These are phyloP conservation scores for Luscinia megarhynchos DNA, from an alignment of 2,797 vertebrate species.

Conservation along the genomic window DNA sequence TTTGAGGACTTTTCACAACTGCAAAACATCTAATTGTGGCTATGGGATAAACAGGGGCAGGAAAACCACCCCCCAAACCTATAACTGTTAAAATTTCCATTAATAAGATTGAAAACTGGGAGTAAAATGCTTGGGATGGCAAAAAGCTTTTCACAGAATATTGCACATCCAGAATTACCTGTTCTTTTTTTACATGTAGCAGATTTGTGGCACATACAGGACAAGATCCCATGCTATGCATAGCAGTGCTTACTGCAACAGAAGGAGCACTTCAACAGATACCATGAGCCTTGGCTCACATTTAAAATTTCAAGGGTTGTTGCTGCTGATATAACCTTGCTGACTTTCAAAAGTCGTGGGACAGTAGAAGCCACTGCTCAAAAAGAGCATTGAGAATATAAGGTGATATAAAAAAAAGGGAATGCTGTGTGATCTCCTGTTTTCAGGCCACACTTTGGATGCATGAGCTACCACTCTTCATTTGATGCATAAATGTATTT, in stretches of 20 bases:
- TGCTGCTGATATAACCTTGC: background rate
- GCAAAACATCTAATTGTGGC: background rate
- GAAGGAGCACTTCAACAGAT: background rate
- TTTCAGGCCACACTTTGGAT: background rate
- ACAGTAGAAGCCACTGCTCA: background rate
- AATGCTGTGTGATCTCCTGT: background rate
- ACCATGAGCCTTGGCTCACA: background rate
- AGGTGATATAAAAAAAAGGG: background rate
- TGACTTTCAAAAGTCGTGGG: background rate
- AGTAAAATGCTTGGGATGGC: background rate
- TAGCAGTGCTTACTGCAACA: background rate
- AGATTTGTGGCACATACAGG: background rate
- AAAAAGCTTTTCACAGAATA: background rate
- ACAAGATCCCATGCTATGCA: background rate
- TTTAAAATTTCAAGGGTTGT: background rate
- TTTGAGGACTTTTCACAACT: slow-evolving; percentile 8
- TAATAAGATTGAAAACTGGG: background rate
- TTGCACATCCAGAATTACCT: background rate
- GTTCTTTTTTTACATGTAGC: background rate
- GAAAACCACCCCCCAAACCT: background rate
- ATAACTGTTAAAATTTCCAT: background rate
- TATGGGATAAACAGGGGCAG: background rate
- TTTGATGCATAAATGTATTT: background rate
- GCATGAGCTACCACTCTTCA: background rate
- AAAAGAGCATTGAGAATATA: background rate